These are phyloP conservation scores for Cotesia vestalis DNA, from an alignment of 1,140 invertebrate species.

Conservation along the genomic window DNA sequence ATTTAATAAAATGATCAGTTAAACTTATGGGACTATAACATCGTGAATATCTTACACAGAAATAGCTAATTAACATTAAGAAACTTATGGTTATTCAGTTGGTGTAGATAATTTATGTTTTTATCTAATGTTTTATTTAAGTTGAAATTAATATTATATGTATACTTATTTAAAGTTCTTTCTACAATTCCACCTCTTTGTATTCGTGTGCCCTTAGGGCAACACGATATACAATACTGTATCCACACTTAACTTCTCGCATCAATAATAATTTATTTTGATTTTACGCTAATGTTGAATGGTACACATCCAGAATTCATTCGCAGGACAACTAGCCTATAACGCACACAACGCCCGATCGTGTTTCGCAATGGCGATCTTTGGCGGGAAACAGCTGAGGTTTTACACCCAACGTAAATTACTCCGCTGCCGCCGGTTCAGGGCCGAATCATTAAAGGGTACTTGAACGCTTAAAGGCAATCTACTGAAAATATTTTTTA, in stretches of 20 bases:
- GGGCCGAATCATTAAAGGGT: slow-evolving; percentile 41
- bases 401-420: slow-evolving; percentile 59
- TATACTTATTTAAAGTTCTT: too few relatives aligned
- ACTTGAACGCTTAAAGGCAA: background rate
- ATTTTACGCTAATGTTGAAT: background rate
- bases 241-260: background rate
- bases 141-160: too few relatives aligned
- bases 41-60: too few relatives aligned
- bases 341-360: slow-evolving; percentile 56
- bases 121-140: too few relatives aligned
- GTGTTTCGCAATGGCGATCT: slow-evolving; percentile 70
- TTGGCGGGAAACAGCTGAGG: slow-evolving; percentile 77
- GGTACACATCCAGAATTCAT: slow-evolving; percentile 25
- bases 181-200: too few relatives aligned
- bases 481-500: background rate
- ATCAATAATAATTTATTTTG: background rate
- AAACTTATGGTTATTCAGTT: too few relatives aligned
- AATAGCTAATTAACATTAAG: too few relatives aligned
- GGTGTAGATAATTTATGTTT: too few relatives aligned
- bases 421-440: slow-evolving; percentile 63
- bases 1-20: background rate
- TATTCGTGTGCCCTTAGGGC: slow-evolving; percentile 19
- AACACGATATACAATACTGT: slow-evolving; percentile 4
- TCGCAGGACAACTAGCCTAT: slow-evolving; percentile 51
- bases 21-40: background rate